Evolutionary conservation across 2,113 vertebrate genomes (phyloP).

Genomic region (Eptesicus fuscus): DNA sequence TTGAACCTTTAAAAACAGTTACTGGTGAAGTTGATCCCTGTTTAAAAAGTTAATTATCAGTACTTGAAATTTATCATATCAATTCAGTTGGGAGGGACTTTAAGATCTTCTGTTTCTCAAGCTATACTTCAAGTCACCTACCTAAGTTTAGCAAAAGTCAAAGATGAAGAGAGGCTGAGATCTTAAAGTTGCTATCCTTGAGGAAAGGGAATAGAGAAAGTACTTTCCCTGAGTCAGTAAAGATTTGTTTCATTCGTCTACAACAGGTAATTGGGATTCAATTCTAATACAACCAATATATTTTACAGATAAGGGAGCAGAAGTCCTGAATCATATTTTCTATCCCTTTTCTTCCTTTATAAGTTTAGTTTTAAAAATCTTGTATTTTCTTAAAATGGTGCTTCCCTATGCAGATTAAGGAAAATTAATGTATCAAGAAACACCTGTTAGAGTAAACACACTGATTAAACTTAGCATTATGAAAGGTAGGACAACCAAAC

Average conservation of each 20-base stretch:
- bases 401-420: neutral
- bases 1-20: constrained; percentile 98
- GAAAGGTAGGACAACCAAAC: neutral
- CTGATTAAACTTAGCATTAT: constrained; percentile 11
- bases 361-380: constrained; percentile 21
- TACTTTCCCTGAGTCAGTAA: neutral
- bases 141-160: constrained; percentile 23
- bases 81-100: constrained; percentile 10
- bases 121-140: constrained; percentile 12
- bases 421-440: constrained; percentile 23
- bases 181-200: neutral
- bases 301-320: neutral
- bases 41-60: constrained; percentile 75
- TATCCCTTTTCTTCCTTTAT: neutral
- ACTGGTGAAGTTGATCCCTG: constrained; percentile 95
- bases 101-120: constrained; percentile 25
- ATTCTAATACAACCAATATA: constrained; percentile 13
- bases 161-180: neutral
- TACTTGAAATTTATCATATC: constrained; percentile 47
- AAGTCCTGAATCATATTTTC: neutral
- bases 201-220: neutral
- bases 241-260: neutral
- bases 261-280: neutral
- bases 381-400: constrained; percentile 16
- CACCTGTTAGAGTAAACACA: neutral